Conservation (phyloP, 2,113 vertebrate species). For the Myodes glareolus region DNA sequence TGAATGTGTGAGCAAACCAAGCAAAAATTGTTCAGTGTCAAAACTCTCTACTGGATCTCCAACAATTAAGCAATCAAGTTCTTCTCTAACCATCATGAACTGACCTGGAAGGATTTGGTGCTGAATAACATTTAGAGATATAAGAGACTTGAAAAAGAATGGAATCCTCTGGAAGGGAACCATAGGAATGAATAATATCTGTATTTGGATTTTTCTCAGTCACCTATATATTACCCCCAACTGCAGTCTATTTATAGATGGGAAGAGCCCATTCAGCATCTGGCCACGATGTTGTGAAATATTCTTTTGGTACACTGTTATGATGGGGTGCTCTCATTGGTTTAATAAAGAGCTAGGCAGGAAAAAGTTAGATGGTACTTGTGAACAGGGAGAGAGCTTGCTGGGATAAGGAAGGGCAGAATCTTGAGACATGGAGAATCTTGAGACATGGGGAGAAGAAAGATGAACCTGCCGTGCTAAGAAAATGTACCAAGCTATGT, state of each 20-base stretch:
- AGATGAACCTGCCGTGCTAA: neutral
- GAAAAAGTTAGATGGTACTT: neutral
- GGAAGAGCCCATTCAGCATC: slow-evolving; percentile 96
- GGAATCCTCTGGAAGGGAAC: slow-evolving; percentile 94
- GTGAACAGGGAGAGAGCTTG: neutral
- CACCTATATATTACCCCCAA: slow-evolving; percentile 97
- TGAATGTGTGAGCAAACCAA: slow-evolving; percentile 97
- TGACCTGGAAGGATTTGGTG: slow-evolving; percentile 97
- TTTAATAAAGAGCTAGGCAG: neutral
- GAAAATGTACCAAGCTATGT: neutral
- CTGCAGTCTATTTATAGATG: slow-evolving; percentile 97
- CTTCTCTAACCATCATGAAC: slow-evolving; percentile 97
- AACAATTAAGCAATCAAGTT: slow-evolving; percentile 98
- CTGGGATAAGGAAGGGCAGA: neutral
- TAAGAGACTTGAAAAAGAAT: slow-evolving; percentile 94
- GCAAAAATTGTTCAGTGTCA: slow-evolving; percentile 96
- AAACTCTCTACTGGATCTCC: slow-evolving; percentile 94
- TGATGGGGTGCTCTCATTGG: neutral
- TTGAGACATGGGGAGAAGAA: neutral
- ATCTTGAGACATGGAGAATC: neutral
- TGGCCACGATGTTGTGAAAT: slow-evolving; percentile 88
- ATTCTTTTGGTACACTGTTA: neutral
- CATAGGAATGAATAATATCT: slow-evolving; percentile 96
- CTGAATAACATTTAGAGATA: slow-evolving; percentile 98
- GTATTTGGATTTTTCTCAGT: slow-evolving; percentile 97